phyloP scores from a whole-genome alignment of 2,888 invertebrate genomes.

The Zootermopsis nevadensis region DNA sequence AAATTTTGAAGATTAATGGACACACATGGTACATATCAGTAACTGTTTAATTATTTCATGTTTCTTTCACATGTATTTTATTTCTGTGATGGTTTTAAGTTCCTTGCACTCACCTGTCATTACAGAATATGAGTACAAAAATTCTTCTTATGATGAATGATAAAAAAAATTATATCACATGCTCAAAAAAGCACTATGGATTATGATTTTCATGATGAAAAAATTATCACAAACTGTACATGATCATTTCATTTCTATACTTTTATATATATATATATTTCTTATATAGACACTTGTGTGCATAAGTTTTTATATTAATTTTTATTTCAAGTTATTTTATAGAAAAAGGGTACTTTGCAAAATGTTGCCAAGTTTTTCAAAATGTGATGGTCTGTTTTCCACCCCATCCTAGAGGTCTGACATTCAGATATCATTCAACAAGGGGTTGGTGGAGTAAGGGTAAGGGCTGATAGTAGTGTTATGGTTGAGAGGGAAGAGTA shows the following conservation, averaged over 20 bases:
- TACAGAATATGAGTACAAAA: conserved; percentile 15
- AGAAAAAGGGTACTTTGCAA: conserved; percentile 50
- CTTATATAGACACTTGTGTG: conserved; percentile 53
- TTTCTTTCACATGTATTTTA: neutral
- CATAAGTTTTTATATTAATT: conserved; percentile 48
- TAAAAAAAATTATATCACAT: conserved; percentile 51
- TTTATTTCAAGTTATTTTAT: conserved; percentile 43
- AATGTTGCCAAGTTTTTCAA: conserved; percentile 46
- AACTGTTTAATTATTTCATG: conserved; percentile 1
- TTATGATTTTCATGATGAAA: conserved; percentile 51
- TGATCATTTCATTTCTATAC: conserved; percentile 44
- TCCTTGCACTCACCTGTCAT: conserved; percentile 18
- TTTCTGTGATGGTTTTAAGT: neutral
- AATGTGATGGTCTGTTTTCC: conserved; percentile 46
- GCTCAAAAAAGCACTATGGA: conserved; percentile 52
- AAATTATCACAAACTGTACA: conserved; percentile 54
- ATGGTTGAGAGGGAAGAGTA: neutral
- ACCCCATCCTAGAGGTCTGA: conserved; percentile 50
- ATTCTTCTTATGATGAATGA: conserved; percentile 20
- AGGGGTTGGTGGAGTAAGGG: neutral
- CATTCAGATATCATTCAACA: conserved; percentile 45
- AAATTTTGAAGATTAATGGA: conserved; percentile 9
- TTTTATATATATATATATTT: conserved; percentile 45
- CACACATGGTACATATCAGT: conserved; percentile 23
- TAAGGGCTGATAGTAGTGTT: neutral